These are phyloP conservation scores for Autographa gamma DNA, from an alignment of 2,888 invertebrate species.

Conservation along the genomic window DNA sequence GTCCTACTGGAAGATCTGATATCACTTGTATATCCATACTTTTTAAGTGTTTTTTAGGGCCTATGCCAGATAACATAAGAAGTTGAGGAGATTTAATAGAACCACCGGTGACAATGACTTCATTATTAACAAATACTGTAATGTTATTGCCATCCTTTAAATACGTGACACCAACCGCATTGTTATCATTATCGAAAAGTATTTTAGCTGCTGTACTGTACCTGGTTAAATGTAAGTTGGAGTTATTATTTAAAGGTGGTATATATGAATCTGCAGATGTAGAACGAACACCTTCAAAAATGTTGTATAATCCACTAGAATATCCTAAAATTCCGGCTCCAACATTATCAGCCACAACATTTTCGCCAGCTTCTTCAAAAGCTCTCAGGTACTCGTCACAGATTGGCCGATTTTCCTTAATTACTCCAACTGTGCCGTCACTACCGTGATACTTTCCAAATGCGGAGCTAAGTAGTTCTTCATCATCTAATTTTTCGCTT, in stretches of 20 bases:
- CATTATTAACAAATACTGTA: slow-evolving; percentile 60
- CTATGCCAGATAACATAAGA: slow-evolving; percentile 73
- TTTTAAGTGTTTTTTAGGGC: slow-evolving; percentile 65
- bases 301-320: slow-evolving; percentile 76
- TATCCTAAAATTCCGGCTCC: slow-evolving; percentile 78
- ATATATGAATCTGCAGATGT: slow-evolving; percentile 65
- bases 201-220: slow-evolving; percentile 57
- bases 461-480: slow-evolving; percentile 44
- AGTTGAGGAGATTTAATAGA: slow-evolving; percentile 68
- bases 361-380: slow-evolving; percentile 73
- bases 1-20: slow-evolving; percentile 70
- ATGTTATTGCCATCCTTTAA: slow-evolving; percentile 21
- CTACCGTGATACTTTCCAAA: slow-evolving; percentile 52
- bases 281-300: slow-evolving; percentile 75
- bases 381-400: slow-evolving; percentile 36
- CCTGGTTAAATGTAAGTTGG: slow-evolving; percentile 86
- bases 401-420: slow-evolving; percentile 54
- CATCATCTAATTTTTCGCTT: slow-evolving; percentile 60
- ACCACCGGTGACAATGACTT: slow-evolving; percentile 69
- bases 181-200: slow-evolving; percentile 56
- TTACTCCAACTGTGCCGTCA: slow-evolving; percentile 56
- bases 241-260: slow-evolving; percentile 49
- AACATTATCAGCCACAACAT: slow-evolving; percentile 69
- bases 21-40: slow-evolving; percentile 60
- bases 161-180: slow-evolving; percentile 56